Evolutionary conservation across 2,888 invertebrate species (phyloP).

Genomic region (Drosophila borborema): DNA sequence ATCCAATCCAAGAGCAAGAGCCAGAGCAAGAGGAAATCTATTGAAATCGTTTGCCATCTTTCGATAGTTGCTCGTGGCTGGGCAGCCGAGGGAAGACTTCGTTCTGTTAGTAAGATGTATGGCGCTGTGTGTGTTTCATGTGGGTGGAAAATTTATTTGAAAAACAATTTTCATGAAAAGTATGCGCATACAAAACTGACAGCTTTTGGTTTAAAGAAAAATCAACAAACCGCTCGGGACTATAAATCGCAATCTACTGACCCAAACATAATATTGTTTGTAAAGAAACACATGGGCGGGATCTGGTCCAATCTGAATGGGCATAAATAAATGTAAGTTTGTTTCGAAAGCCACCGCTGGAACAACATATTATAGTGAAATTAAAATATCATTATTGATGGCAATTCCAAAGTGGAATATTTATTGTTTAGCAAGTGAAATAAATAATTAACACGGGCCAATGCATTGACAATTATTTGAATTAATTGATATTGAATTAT

Average conservation of each 20-base stretch:
- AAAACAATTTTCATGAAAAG: constrained; percentile 79
- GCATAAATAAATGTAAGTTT: constrained; percentile 29
- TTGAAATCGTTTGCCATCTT: constrained; percentile 47
- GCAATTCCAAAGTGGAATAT: neutral
- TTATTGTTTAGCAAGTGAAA: neutral
- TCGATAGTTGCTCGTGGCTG: constrained; percentile 29
- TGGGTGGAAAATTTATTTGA: constrained; percentile 76
- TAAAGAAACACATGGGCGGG: constrained; percentile 56
- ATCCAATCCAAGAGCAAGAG: constrained; percentile 40
- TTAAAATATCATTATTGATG: neutral
- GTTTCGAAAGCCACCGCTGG: neutral
- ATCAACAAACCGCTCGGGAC: constrained; percentile 68
- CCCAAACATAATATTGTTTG: constrained; percentile 62
- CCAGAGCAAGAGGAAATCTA: constrained; percentile 39
- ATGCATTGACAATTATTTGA: neutral
- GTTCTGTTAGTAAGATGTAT: constrained; percentile 59
- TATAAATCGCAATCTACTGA: constrained; percentile 73
- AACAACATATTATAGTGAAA: neutral
- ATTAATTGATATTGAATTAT: neutral
- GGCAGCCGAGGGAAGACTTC: constrained; percentile 8
- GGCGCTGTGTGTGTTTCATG: constrained; percentile 52
- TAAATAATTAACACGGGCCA: neutral
- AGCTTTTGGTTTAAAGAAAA: constrained; percentile 70
- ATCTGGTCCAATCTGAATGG: constrained; percentile 16
- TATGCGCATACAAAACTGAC: constrained; percentile 78